These are phyloP conservation scores for Eurystomus gularis DNA, from an alignment of 2,113 vertebrate species.

Conservation along the genomic window DNA sequence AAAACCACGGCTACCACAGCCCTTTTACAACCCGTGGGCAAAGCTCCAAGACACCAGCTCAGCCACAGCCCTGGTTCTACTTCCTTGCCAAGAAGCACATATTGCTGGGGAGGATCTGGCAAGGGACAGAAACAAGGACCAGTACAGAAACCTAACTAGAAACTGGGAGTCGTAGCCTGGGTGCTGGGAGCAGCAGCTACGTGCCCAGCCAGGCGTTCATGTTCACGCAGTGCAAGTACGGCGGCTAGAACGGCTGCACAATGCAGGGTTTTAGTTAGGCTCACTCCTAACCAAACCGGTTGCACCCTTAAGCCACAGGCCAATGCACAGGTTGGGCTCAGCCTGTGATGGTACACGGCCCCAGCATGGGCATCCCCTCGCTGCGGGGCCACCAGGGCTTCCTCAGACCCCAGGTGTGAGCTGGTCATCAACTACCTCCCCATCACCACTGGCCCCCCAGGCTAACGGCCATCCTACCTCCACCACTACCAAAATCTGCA, in stretches of 20 bases:
- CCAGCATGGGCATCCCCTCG: not conserved
- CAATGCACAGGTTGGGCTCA: not conserved
- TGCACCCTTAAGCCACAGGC: not conserved
- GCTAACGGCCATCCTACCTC: not conserved
- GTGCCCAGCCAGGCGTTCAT: not conserved
- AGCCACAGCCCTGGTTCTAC: not conserved
- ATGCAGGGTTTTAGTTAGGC: not conserved
- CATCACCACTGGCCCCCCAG: accelerated
- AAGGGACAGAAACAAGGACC: not conserved
- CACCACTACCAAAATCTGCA: not conserved
- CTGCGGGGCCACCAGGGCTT: not conserved
- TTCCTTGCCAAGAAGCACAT: accelerated
- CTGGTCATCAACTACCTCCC: not conserved
- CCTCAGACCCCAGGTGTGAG: not conserved
- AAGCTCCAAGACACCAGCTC: not conserved
- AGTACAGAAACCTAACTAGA: not conserved
- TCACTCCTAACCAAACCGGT: not conserved
- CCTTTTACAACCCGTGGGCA: not conserved
- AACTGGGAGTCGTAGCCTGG: not conserved
- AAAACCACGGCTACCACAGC: not conserved
- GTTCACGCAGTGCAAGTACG: not conserved
- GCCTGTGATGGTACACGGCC: not conserved
- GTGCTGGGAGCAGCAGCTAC: not conserved
- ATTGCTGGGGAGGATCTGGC: not conserved
- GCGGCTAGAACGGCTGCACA: not conserved